These are phyloP conservation scores for Conus ventricosus DNA, from an alignment of 1,140 invertebrate species.

Conservation along the genomic window DNA sequence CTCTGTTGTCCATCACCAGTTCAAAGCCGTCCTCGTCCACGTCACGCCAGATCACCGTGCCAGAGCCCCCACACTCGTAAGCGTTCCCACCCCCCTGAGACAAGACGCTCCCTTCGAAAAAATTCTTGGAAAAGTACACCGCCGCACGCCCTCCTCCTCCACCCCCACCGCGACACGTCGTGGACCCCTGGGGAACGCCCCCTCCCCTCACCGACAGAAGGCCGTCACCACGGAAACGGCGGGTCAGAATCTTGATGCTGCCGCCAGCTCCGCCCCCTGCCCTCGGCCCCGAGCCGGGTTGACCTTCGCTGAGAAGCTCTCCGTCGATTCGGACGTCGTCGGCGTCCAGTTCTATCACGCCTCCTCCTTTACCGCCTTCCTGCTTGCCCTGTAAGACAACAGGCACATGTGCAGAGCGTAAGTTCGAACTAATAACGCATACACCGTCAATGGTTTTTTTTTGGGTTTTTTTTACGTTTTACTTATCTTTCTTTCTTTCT, in stretches of 20 bases:
- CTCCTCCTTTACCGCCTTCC: constrained; percentile 57
- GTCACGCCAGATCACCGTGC: constrained; percentile 54
- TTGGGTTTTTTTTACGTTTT: too few relatives aligned
- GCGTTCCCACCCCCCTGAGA: constrained; percentile 55
- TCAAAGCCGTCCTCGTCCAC: constrained; percentile 41
- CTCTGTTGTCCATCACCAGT: constrained; percentile 58
- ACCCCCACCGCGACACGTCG: constrained; percentile 59
- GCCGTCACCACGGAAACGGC: constrained; percentile 53
- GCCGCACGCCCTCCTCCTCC: constrained; percentile 61
- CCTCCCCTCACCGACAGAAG: constrained; percentile 53
- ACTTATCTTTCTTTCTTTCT: too few relatives aligned
- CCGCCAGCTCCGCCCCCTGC: constrained; percentile 63
- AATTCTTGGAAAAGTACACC: constrained; percentile 49
- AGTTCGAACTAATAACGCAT: too few relatives aligned
- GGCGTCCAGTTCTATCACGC: constrained; percentile 57
- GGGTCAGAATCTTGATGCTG: constrained; percentile 51
- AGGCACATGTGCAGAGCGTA: too few relatives aligned
- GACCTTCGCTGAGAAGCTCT: constrained; percentile 47
- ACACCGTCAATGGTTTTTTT: too few relatives aligned
- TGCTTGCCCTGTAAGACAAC: constrained; percentile 12
- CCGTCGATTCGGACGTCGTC: constrained; percentile 47
- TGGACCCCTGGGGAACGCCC: constrained; percentile 39
- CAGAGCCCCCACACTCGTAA: constrained; percentile 64
- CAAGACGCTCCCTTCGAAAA: constrained; percentile 48
- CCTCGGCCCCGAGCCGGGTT: constrained; percentile 44